Percentiles rank a stretch among this genome's conserved stretches.
phyloP scores from a whole-genome alignment of 2,888 invertebrate genomes.

The Ophion ventricosus region DNA sequence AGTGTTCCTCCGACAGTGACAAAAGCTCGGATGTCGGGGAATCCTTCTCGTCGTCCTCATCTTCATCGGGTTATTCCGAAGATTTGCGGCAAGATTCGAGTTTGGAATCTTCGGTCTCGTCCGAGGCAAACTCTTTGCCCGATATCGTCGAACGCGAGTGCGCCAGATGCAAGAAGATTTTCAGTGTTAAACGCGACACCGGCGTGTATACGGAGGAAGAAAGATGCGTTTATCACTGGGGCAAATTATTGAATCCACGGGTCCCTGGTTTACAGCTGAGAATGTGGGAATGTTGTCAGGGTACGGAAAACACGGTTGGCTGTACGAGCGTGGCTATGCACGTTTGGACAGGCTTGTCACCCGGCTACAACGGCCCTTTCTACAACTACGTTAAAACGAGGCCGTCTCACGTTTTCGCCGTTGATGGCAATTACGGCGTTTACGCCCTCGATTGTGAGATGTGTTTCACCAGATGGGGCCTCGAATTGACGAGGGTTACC shows the following conservation, averaged over 20 bases:
- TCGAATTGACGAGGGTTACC: slow-evolving; percentile 94
- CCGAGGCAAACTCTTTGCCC: neutral
- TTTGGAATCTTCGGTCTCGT: slow-evolving; percentile 17
- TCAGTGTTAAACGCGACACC: slow-evolving; percentile 87
- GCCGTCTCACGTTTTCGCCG: slow-evolving; percentile 82
- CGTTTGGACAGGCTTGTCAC: slow-evolving; percentile 90
- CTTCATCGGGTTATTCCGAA: slow-evolving; percentile 57
- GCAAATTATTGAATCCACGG: slow-evolving; percentile 86
- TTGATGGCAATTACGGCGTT: slow-evolving; percentile 85
- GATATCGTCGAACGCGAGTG: slow-evolving; percentile 82
- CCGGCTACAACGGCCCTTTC: slow-evolving; percentile 90
- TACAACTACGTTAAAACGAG: slow-evolving; percentile 87
- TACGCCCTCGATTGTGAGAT: slow-evolving; percentile 98
- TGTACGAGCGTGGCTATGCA: slow-evolving; percentile 88
- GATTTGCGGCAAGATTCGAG: slow-evolving; percentile 25
- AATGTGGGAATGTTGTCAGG: slow-evolving; percentile 88
- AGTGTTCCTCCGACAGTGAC: slow-evolving; percentile 77
- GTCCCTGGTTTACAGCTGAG: slow-evolving; percentile 67
- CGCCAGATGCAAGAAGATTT: slow-evolving; percentile 89
- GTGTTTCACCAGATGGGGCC: slow-evolving; percentile 94
- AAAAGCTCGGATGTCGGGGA: slow-evolving; percentile 74
- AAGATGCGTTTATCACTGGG: slow-evolving; percentile 95
- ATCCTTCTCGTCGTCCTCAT: slow-evolving; percentile 59
- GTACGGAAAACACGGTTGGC: slow-evolving; percentile 85
- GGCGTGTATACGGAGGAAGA: slow-evolving; percentile 89